Evolutionary conservation across 1,140 invertebrate species (phyloP), one percentile per base, ranked within the genome.

Genomic region (Gonioctena quinquepunctata): DNA sequence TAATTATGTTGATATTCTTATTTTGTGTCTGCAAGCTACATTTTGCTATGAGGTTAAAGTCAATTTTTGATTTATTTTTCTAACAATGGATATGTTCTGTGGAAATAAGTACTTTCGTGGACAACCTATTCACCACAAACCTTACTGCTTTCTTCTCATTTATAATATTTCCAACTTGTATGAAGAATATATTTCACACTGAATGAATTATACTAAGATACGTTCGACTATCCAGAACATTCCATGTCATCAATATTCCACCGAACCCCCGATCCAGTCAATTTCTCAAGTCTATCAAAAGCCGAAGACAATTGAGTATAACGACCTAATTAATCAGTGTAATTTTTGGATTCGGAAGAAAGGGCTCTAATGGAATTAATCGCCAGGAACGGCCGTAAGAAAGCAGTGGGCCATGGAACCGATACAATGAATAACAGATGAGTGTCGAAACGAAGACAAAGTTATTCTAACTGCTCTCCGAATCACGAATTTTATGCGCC

Each of bases 381-480:
- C 66, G 67, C 25, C 52, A 19, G 27, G 57, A 76, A 74, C 57
- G 70, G 71, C 72, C 60, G 52, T 52, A 33, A 69, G 60, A 61
- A 60, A 21, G 42, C 66, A 64, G 28, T 54, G 61, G 62, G 6
- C 49, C 68, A 49, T 63, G 57, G 70, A 77, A 73, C 75, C 75
- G 73, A 78, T 78, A 78, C 77, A 78, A 78, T 78, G 77, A 78
- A 78, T 78, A 78, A 78, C 75, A 76, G 75, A 78, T 78, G 77
- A 78, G 72, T 72, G 77, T 70, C 74, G 69, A 71, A 77, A 77
- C 69, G 71, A 68, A 77, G 77, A 76, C 75, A 76, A 77, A 75
- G 71, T 78, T 71, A 21, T 66, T 60, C 56, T 72, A 74, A 77
- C 74, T 70, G 72, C 33, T 69, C 74, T 69, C 73, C 73, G 72